Evolutionary conservation across 2,888 invertebrate genomes (phyloP).

Genomic region (Therioaphis trifolii): DNA sequence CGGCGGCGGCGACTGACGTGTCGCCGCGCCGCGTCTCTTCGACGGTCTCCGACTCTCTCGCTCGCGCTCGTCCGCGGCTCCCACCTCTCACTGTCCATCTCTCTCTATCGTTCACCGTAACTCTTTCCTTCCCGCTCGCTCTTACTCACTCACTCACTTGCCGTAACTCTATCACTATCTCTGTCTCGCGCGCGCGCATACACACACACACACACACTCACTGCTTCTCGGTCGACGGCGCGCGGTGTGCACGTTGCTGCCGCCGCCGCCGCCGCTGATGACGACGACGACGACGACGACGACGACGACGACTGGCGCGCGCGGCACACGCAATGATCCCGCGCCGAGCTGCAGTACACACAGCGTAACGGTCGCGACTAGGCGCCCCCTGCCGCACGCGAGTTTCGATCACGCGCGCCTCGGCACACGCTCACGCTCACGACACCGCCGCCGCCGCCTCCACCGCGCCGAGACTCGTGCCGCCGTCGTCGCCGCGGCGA

Average conservation of each 20-base stretch:
- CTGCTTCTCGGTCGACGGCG: neutral
- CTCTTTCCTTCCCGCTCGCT: neutral
- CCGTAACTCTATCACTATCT: neutral
- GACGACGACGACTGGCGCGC: constrained; percentile 53
- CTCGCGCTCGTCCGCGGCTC: too few species aligned
- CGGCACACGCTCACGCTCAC: constrained; percentile 15
- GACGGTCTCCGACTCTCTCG: constrained; percentile 5
- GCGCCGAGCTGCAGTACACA: constrained; percentile 52
- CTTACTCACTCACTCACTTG: neutral
- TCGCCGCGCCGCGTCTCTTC: constrained; percentile 37
- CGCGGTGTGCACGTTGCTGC: neutral
- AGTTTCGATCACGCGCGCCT: constrained; percentile 40
- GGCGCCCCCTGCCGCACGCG: constrained; percentile 32
- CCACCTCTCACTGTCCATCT: too few species aligned
- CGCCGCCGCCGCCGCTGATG: constrained; percentile 63
- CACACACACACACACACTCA: neutral
- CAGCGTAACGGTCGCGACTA: constrained; percentile 57
- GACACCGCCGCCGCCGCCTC: neutral
- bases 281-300: too few species aligned
- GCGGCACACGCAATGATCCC: constrained; percentile 52
- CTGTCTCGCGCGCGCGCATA: neutral
- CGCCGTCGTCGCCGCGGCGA: too few species aligned
- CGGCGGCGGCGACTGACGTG: constrained; percentile 56
- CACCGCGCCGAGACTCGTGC: neutral
- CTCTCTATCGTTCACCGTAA: neutral